Evolutionary conservation across 2,113 vertebrate species (phyloP).

Genomic region (Microcebus ravelobensis): DNA sequence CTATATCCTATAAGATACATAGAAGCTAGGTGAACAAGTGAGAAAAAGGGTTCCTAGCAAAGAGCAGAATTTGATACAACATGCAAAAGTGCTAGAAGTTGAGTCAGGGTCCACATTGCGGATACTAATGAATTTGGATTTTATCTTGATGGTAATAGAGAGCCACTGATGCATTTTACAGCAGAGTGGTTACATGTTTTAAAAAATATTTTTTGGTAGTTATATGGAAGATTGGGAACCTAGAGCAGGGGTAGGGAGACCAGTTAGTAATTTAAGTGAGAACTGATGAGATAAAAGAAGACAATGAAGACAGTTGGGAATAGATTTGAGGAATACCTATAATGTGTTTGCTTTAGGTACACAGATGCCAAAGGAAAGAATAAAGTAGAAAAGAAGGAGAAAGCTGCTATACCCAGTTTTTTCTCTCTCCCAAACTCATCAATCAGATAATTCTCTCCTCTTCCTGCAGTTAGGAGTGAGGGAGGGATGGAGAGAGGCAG

Average conservation of each 20-base stretch:
- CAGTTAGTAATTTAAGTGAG: conserved; percentile 2
- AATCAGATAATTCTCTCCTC: background rate
- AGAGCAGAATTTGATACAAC: background rate
- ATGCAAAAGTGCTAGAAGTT: background rate
- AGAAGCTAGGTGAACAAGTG: background rate
- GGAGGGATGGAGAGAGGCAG: background rate
- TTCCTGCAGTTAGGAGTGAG: background rate
- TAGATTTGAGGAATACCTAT: background rate
- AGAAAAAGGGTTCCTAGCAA: background rate
- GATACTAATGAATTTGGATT: background rate
- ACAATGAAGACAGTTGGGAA: background rate
- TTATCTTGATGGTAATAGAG: background rate
- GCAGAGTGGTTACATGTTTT: background rate
- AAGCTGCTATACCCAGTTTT: background rate
- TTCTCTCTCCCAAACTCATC: background rate
- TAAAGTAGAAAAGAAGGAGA: background rate
- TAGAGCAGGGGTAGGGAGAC: background rate
- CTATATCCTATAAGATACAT: background rate
- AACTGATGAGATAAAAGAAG: background rate
- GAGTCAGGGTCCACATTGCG: background rate
- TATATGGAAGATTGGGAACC: background rate
- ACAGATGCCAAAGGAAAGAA: background rate
- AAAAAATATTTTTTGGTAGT: conserved; percentile 13
- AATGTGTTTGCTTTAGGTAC: background rate
- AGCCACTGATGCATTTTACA: background rate